Evolutionary conservation across 2,113 vertebrate species (phyloP).

Genomic region (Puma concolor): DNA sequence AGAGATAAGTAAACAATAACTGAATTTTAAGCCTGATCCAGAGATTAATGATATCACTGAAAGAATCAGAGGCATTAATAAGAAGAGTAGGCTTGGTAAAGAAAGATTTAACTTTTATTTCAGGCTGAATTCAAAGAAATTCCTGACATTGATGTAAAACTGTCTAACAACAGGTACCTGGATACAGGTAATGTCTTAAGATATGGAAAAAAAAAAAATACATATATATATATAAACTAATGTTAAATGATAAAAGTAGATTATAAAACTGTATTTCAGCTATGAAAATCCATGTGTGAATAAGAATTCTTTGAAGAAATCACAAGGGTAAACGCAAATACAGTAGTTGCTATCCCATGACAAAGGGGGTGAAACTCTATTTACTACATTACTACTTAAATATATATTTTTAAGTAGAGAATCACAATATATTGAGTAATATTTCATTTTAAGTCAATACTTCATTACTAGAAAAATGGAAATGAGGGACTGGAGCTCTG

Average conservation of each 20-base stretch:
- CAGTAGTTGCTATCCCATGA: not conserved
- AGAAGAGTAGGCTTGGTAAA: not conserved
- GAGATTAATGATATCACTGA: constrained; percentile 14
- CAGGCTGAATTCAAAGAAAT: constrained; percentile 13
- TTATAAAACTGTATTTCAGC: constrained; percentile 37
- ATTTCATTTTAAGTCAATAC: constrained; percentile 8
- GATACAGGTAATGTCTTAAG: not conserved
- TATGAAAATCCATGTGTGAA: constrained; percentile 23
- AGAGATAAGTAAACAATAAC: not conserved
- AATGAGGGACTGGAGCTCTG: not conserved
- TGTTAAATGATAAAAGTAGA: not conserved
- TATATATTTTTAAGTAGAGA: constrained; percentile 3
- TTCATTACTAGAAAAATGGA: not conserved
- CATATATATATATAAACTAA: not conserved
- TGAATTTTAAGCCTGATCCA: constrained; percentile 15
- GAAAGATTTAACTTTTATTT: constrained; percentile 21
- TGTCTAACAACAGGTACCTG: not conserved
- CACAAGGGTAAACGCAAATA: not conserved
- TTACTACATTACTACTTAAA: constrained; percentile 18
- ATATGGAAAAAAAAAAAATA: not conserved
- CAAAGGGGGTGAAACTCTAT: not conserved
- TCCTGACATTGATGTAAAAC: constrained; percentile 14
- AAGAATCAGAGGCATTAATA: constrained; percentile 25
- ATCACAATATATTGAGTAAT: constrained; percentile 13
- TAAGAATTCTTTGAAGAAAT: constrained; percentile 36